Conservation (phyloP, 2,888 invertebrate species). For the Choristoneura rosaceana region DNA sequence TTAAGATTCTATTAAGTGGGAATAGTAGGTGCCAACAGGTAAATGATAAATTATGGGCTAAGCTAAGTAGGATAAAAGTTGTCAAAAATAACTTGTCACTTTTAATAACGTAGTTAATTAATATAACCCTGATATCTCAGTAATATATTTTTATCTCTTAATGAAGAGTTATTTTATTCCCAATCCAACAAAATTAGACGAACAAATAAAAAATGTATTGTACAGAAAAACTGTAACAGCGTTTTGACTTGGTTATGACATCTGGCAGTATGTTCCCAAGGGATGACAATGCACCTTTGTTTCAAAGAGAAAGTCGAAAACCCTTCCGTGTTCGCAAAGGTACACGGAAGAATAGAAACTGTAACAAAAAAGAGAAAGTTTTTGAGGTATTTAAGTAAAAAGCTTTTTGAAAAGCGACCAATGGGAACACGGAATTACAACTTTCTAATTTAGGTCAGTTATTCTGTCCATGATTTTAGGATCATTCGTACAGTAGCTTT, state of each 20-base stretch:
- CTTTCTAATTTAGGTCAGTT: constrained; percentile 80
- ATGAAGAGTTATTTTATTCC: too few species aligned
- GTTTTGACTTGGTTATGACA: constrained; percentile 22
- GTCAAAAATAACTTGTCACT: too few species aligned
- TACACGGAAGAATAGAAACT: constrained; percentile 74
- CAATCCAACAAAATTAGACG: too few species aligned
- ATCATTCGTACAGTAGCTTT: constrained; percentile 75
- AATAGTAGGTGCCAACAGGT: too few species aligned
- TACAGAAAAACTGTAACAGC: neutral
- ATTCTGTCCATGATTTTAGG: constrained; percentile 56
- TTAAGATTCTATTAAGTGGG: too few species aligned
- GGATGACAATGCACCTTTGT: constrained; percentile 60
- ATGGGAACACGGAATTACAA: constrained; percentile 61
- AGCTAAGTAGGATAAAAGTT: too few species aligned
- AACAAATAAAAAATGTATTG: too few species aligned
- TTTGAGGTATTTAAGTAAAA: constrained; percentile 65
- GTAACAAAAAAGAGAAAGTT: constrained; percentile 84
- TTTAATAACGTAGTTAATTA: too few species aligned
- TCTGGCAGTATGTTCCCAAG: constrained; percentile 12
- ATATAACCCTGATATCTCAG: too few species aligned
- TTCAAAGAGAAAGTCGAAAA: constrained; percentile 76
- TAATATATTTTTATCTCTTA: too few species aligned
- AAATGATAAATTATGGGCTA: too few species aligned
- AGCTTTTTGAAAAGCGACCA: constrained; percentile 66
- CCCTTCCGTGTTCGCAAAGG: constrained; percentile 74